Evolutionary conservation across 2,113 vertebrate genomes (phyloP).

Genomic region (Hypanus sabinus): DNA sequence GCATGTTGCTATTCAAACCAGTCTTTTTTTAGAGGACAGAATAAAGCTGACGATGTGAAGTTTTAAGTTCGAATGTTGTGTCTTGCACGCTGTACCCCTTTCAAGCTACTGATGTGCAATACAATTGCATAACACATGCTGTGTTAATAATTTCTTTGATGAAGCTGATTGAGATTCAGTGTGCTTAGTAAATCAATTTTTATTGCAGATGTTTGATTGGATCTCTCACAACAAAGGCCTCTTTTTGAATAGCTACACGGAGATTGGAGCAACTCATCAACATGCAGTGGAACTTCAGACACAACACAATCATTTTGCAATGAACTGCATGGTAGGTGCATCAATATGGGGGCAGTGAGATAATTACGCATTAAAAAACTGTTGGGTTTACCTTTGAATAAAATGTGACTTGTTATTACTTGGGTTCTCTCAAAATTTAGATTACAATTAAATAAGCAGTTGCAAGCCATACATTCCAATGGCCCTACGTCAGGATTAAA

Average conservation of each 20-base stretch:
- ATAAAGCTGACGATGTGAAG: neutral
- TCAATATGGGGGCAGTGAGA: neutral
- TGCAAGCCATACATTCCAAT: too few species aligned
- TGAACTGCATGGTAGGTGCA: slow-evolving; percentile 95
- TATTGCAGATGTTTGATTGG: slow-evolving; percentile 93
- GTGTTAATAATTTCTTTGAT: neutral
- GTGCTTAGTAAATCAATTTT: slow-evolving; percentile 4
- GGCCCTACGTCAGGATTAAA: too few species aligned
- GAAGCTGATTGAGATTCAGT: neutral
- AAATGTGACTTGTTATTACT: neutral
- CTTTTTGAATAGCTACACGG: slow-evolving; percentile 91
- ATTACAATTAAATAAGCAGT: too few species aligned
- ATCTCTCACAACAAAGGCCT: slow-evolving; percentile 98
- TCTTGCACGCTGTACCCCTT: slow-evolving; percentile 38
- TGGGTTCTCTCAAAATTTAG: neutral
- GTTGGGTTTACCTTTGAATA: neutral
- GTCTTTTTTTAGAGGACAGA: neutral
- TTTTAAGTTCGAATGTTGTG: neutral
- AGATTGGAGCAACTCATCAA: slow-evolving; percentile 89
- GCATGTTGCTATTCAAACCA: neutral
- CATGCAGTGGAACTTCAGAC: slow-evolving; percentile 92
- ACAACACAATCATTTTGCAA: slow-evolving; percentile 96
- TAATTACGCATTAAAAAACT: neutral
- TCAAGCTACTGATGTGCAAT: slow-evolving; percentile 26
- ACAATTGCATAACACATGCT: too few species aligned